Evolutionary conservation across 2,113 vertebrate genomes (phyloP).

Genomic region (Suricata suricatta): DNA sequence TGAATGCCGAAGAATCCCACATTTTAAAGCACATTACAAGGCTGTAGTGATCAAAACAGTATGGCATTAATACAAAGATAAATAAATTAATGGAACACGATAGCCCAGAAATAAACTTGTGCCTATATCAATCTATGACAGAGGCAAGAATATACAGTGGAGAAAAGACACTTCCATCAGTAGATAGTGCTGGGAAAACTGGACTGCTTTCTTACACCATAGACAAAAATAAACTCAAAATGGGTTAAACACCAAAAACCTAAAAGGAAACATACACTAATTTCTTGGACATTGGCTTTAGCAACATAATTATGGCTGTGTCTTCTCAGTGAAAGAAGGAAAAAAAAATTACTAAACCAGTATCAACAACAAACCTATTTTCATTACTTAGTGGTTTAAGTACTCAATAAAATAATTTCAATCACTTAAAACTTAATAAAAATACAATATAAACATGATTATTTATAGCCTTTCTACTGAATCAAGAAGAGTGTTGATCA

Average conservation of each 20-base stretch:
- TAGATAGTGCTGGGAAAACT: background rate
- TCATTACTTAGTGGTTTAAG: background rate
- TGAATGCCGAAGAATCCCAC: background rate
- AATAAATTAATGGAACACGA: background rate
- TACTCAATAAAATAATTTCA: constrained; percentile 12
- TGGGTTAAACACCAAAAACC: background rate
- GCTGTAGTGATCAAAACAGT: background rate
- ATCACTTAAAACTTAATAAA: background rate
- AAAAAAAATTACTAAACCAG: background rate
- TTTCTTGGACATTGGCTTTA: background rate
- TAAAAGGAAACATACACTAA: background rate
- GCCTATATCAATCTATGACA: background rate
- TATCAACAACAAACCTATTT: background rate
- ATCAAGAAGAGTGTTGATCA: background rate
- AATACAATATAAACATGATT: background rate
- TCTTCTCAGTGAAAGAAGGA: background rate
- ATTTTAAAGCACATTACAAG: background rate
- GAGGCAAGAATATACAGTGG: background rate
- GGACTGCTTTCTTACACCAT: background rate
- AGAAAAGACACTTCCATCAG: background rate
- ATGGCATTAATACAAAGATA: background rate
- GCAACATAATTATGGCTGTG: background rate
- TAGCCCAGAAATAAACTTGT: background rate
- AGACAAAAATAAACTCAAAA: background rate
- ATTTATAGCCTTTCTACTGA: background rate